Conservation (phyloP, 1,140 invertebrate species). For the Papilio polytes region DNA sequence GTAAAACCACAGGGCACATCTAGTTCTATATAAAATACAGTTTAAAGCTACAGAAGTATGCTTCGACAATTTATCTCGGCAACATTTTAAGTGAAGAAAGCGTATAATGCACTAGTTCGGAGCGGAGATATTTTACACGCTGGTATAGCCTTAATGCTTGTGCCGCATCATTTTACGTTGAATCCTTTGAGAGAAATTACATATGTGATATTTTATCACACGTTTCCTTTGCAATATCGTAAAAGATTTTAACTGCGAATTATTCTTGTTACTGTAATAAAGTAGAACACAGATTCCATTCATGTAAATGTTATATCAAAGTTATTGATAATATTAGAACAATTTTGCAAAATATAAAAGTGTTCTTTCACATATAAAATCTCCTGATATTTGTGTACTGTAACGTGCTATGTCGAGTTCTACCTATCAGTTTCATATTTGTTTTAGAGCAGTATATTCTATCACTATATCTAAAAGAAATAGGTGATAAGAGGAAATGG, state of each 20-base stretch:
- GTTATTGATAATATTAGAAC: too few species aligned
- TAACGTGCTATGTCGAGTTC: too few species aligned
- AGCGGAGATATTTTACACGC: constrained; percentile 13
- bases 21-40: background rate
- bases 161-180: constrained; percentile 15
- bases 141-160: constrained; percentile 12
- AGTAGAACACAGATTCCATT: too few species aligned
- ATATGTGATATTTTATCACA: background rate
- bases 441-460: too few species aligned
- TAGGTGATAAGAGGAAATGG: too few species aligned
- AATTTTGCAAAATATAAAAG: too few species aligned
- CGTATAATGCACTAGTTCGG: constrained; percentile 15
- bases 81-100: constrained; percentile 24
- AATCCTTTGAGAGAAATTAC: constrained; percentile 16
- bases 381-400: too few species aligned
- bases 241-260: background rate
- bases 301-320: too few species aligned
- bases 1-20: background rate
- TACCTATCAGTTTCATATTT: too few species aligned
- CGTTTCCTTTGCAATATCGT: background rate
- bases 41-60: background rate
- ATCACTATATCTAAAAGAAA: too few species aligned
- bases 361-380: too few species aligned
- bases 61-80: constrained; percentile 11
- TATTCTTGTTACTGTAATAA: too few species aligned